Evolutionary conservation across 2,797 vertebrate genomes (phyloP), one percentile per base, ranked within the genome.

Genomic region (Novumbra hubbsi): DNA sequence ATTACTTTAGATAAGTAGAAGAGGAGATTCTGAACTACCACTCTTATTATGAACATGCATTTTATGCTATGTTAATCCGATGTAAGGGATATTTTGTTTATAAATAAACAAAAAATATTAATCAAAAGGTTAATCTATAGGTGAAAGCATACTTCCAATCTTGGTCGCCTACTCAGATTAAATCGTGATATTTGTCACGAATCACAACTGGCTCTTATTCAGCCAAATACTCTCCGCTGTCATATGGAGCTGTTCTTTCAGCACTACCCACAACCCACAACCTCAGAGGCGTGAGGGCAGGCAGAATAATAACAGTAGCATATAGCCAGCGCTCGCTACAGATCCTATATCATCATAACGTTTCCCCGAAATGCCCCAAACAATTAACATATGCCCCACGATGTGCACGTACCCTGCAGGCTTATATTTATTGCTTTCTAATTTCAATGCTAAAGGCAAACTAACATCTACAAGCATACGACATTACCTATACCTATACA

Each of bases 191-290:
- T 60, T 24, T 27, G 55, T 60, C 55, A 27, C 55, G 21, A 60
- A 27, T 27, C 24, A 12, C 55, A 60, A 16, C 15, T 45, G 38
- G n/a, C 21, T 60, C 11, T 24, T 60, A 24, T 24, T 24, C 11
- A 45, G 41, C 41, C 3, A 45, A 45, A 45, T 45, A 17, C 11
- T 24, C 21, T 19, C 77, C 30, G 27, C 70, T 76, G 71, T 68
- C 75, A 73, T 17, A 48, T 70, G 85, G 85, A 88, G 87, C 88
- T 90, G 83, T 86, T 69, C 84, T 45, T 87, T 87, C 88, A 88
- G 89, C 87, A 86, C 88, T 86, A 88, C 86, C 84, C 41, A 45
- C 41, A 83, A 24, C 55, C n/a, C 41, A 45, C 41, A 83, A 57
- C 55, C n/a, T 57, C n/a, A 21, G 55, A 57, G 88, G 78, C 79